Conservation (phyloP, 2,797 vertebrate genomes). For the Odontamblyopus lacepedii region DNA sequence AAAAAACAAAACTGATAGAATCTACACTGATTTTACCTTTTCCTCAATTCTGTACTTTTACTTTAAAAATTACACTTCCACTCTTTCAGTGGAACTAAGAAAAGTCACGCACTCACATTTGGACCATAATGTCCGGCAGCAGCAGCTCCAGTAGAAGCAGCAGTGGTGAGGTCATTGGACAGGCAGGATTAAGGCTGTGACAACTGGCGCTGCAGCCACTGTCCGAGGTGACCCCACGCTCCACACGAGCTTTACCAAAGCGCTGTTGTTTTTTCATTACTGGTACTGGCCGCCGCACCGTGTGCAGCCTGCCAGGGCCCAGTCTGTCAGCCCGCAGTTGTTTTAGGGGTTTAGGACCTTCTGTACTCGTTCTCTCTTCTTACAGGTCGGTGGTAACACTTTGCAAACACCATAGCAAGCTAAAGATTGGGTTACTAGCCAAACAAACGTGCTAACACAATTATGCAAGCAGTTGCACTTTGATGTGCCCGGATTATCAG, state of each 20-base stretch:
- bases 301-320: constrained; percentile 43
- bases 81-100: neutral
- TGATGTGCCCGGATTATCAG: constrained; percentile 65
- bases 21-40: neutral
- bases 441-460: constrained; percentile 76
- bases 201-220: constrained; percentile 69
- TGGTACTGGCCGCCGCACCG: constrained; percentile 36
- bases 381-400: constrained; percentile 49
- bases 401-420: constrained; percentile 41
- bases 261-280: constrained; percentile 73
- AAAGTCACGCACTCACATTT: constrained; percentile 8
- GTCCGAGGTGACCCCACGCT: constrained; percentile 56
- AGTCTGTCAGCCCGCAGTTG: constrained; percentile 71
- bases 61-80: neutral
- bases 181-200: constrained; percentile 70
- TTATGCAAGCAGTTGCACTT: constrained; percentile 65
- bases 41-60: neutral
- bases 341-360: constrained; percentile 55
- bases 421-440: constrained; percentile 63
- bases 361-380: constrained; percentile 24
- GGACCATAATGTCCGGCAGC: constrained; percentile 33
- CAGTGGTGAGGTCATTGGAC: constrained; percentile 71
- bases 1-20: neutral
- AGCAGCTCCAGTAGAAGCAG: constrained; percentile 53
- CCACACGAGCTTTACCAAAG: constrained; percentile 46